These are phyloP conservation scores for Penaeus indicus DNA, from an alignment of 1,140 invertebrate genomes.

Conservation along the genomic window DNA sequence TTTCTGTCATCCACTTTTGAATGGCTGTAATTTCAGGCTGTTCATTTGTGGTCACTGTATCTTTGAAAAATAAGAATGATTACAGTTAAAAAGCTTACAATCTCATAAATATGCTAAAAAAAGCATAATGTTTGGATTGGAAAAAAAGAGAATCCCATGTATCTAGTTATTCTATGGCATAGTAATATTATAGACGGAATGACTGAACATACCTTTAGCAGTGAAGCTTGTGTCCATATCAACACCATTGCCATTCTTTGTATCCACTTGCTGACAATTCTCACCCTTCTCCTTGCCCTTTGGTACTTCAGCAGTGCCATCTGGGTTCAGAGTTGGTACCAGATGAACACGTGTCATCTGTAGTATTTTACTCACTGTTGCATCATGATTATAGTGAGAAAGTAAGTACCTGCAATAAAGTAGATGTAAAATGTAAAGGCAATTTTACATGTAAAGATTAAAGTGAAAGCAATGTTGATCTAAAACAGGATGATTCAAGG, in stretches of 20 bases:
- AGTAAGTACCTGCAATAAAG: slow-evolving; percentile 45
- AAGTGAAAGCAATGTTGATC: neutral
- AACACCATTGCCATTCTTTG: slow-evolving; percentile 28
- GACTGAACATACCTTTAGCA: slow-evolving; percentile 20
- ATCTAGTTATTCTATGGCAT: neutral
- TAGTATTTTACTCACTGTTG: slow-evolving; percentile 44
- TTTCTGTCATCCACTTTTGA: slow-evolving; percentile 39
- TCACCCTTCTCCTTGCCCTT: slow-evolving; percentile 2
- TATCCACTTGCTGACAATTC: slow-evolving; percentile 29
- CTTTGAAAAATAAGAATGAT: neutral
- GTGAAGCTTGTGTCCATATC: slow-evolving; percentile 39
- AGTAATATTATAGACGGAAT: neutral
- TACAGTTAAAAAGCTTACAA: neutral
- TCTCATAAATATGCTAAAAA: neutral
- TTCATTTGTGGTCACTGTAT: neutral
- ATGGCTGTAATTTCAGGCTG: slow-evolving; percentile 41
- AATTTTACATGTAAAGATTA: neutral
- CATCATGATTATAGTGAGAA: slow-evolving; percentile 47
- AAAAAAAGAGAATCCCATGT: neutral
- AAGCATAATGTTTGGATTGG: too few relatives aligned
- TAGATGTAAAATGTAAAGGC: neutral
- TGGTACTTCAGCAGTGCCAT: slow-evolving; percentile 36
- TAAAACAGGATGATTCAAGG: too few relatives aligned
- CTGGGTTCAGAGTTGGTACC: slow-evolving; percentile 54
- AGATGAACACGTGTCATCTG: slow-evolving; percentile 37